Percentiles rank a stretch among this genome's conserved stretches.
Evolutionary conservation across 2,797 vertebrate species (phyloP).

Genomic region (Chelon auratus): DNA sequence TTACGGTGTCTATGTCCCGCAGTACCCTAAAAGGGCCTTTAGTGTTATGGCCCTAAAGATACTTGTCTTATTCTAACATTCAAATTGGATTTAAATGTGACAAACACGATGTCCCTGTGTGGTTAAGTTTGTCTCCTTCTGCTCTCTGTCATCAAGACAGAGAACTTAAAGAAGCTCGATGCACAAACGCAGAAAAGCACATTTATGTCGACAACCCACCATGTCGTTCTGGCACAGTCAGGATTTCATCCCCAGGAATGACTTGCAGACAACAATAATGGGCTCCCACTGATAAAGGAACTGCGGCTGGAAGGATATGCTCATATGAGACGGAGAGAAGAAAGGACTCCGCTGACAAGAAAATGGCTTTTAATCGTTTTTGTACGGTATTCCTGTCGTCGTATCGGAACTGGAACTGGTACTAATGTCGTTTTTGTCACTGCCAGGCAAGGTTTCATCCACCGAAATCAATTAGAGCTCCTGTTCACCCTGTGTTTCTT

Average conservation of each 20-base stretch:
- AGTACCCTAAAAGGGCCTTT: too few species aligned
- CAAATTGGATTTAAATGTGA: background rate
- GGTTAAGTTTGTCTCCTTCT: conserved; percentile 1
- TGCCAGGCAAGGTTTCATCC: conserved; percentile 58
- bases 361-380: conserved; percentile 43
- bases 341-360: conserved; percentile 35
- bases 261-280: conserved; percentile 45
- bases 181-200: conserved; percentile 27
- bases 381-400: conserved; percentile 35
- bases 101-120: background rate
- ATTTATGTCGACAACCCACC: conserved; percentile 25
- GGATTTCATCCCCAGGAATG: conserved; percentile 54
- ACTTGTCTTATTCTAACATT: background rate
- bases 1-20: too few species aligned
- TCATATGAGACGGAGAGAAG: conserved; percentile 32
- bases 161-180: conserved; percentile 6
- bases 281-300: conserved; percentile 42
- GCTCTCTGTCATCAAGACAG: background rate
- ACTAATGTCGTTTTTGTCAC: conserved; percentile 50
- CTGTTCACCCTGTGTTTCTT: conserved; percentile 38
- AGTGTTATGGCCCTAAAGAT: too few species aligned
- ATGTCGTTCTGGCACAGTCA: conserved; percentile 39
- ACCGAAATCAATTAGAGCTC: conserved; percentile 58
- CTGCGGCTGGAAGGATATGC: conserved; percentile 32
- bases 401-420: conserved; percentile 52